Evolutionary conservation across 2,888 invertebrate genomes (phyloP).

Genomic region (Chrysolina oricalcia): DNA sequence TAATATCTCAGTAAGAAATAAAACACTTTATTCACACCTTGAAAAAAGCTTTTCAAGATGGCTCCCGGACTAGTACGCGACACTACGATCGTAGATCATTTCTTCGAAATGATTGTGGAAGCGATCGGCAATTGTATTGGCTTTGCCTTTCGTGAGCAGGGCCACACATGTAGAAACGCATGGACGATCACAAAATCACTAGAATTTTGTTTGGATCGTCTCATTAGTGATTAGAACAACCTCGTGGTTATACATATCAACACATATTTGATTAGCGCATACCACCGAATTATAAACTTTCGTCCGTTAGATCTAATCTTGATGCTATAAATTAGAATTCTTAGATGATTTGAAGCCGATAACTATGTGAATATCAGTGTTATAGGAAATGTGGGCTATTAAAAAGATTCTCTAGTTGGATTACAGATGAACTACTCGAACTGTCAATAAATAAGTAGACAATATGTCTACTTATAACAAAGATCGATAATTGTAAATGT

Average conservation of each 20-base stretch:
- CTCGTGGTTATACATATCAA: slow-evolving; percentile 21
- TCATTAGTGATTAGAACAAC: slow-evolving; percentile 32
- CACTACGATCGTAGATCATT: slow-evolving; percentile 62
- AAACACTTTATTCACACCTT: too few species aligned
- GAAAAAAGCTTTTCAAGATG: too few species aligned
- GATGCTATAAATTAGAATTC: slow-evolving; percentile 28
- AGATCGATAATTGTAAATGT: too few species aligned
- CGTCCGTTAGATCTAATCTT: slow-evolving; percentile 29
- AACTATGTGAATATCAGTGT: too few species aligned
- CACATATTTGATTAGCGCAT: slow-evolving; percentile 37
- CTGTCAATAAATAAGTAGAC: too few species aligned
- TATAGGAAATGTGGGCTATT: too few species aligned
- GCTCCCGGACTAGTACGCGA: too few species aligned
- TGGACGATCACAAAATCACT: slow-evolving; percentile 58
- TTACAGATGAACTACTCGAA: too few species aligned
- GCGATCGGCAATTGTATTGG: slow-evolving; percentile 61
- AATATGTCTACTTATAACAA: too few species aligned
- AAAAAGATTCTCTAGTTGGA: too few species aligned
- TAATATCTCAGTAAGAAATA: too few species aligned
- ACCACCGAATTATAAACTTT: slow-evolving; percentile 38
- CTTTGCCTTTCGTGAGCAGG: slow-evolving; percentile 62
- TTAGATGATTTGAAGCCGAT: neutral
- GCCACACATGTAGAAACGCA: slow-evolving; percentile 65
- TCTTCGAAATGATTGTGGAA: slow-evolving; percentile 63
- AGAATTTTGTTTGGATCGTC: slow-evolving; percentile 48